A percentile compares a stretch with the other conserved stretches of the same genome.
Evolutionary conservation across 2,888 invertebrate species (phyloP).

Genomic region (Cremastinae sp.): DNA sequence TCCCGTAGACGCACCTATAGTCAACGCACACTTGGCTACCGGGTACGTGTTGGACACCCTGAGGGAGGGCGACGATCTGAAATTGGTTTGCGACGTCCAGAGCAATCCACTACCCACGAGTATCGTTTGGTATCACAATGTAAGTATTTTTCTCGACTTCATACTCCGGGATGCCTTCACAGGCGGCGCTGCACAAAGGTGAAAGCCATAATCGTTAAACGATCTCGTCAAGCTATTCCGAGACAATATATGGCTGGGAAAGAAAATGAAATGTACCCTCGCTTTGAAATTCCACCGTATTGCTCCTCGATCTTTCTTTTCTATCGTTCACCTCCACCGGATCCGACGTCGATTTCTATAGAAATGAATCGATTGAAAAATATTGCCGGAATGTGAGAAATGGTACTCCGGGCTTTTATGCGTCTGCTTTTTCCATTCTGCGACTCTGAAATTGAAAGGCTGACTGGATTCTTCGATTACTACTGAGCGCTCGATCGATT

Average conservation of each 20-base stretch:
- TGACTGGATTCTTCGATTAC: too few species aligned
- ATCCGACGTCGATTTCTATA: background rate
- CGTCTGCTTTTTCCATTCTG: too few species aligned
- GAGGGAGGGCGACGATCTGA: constrained; percentile 89
- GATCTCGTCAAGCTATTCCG: constrained; percentile 5
- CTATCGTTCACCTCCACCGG: background rate
- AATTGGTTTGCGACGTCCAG: constrained; percentile 89
- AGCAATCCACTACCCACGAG: constrained; percentile 89
- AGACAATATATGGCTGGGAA: constrained; percentile 11
- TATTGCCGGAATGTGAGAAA: background rate
- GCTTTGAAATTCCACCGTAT: constrained; percentile 13
- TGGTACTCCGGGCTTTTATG: too few species aligned
- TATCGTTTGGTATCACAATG: constrained; percentile 91
- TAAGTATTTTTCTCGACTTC: constrained; percentile 82
- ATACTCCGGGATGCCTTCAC: constrained; percentile 30
- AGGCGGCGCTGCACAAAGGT: background rate
- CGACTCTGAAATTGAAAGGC: too few species aligned
- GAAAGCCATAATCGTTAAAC: constrained; percentile 13
- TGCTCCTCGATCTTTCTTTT: constrained; percentile 3
- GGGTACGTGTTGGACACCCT: constrained; percentile 85
- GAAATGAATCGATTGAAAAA: background rate
- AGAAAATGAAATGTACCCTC: constrained; percentile 21
- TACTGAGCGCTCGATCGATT: too few species aligned
- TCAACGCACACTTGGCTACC: constrained; percentile 85
- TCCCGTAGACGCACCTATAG: constrained; percentile 89